Evolutionary conservation across 2,888 invertebrate genomes (phyloP).

Genomic region (Eupithecia vulgata): DNA sequence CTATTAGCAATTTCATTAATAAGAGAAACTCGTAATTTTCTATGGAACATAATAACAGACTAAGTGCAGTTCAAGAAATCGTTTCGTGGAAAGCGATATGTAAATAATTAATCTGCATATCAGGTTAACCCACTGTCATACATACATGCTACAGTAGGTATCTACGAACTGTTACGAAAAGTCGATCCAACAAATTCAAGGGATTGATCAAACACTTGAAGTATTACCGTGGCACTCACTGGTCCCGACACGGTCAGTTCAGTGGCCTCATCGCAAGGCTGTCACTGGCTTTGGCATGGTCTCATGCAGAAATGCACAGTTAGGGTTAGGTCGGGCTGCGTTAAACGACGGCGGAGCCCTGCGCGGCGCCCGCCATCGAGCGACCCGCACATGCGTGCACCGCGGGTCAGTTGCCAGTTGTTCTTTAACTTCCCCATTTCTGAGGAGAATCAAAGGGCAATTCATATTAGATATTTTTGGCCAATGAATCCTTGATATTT

Average conservation of each 20-base stretch:
- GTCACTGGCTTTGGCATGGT: conserved; percentile 10
- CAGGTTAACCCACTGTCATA: conserved; percentile 7
- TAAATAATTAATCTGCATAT: conserved; percentile 26
- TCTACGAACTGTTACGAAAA: not conserved
- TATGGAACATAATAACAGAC: not conserved
- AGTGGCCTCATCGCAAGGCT: conserved; percentile 17
- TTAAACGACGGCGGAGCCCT: conserved; percentile 38
- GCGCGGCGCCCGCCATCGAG: conserved; percentile 37
- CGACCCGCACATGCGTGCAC: conserved; percentile 45
- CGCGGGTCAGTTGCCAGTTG: conserved; percentile 29
- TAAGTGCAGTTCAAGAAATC: conserved; percentile 1
- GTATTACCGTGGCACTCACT: not conserved
- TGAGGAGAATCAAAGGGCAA: not conserved
- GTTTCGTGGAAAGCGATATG: conserved; percentile 13
- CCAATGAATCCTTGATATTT: not conserved
- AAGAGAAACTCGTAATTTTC: not conserved
- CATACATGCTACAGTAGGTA: not conserved
- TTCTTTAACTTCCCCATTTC: not conserved
- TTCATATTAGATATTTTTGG: not conserved
- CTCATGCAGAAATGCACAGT: conserved; percentile 19
- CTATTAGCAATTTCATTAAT: not conserved
- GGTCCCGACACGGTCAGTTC: conserved; percentile 15
- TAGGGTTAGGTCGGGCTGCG: conserved; percentile 22
- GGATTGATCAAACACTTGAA: not conserved
- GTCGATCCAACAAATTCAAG: not conserved